Evolutionary conservation across 2,113 vertebrate species (phyloP).

Genomic region (Chascanopsetta lugubris): DNA sequence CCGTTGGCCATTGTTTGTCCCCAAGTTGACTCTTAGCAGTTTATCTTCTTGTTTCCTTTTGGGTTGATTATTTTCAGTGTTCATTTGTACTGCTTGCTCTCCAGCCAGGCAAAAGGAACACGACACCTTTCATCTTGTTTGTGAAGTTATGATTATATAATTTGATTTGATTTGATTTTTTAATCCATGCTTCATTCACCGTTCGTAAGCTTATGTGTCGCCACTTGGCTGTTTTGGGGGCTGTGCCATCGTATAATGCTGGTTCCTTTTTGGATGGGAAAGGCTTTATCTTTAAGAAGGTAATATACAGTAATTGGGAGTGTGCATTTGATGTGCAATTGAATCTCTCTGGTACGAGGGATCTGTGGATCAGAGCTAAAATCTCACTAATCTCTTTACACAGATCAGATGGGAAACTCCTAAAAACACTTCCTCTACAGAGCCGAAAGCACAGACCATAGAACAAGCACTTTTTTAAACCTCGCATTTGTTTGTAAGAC

Average conservation of each 20-base stretch:
- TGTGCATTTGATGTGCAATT: slow-evolving; percentile 29
- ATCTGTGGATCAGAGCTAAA: slow-evolving; percentile 41
- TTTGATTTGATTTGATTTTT: slow-evolving; percentile 11
- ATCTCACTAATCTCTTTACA: slow-evolving; percentile 56
- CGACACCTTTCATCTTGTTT: slow-evolving; percentile 45
- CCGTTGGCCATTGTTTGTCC: slow-evolving; percentile 60
- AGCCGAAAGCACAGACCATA: slow-evolving; percentile 33
- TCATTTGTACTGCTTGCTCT: slow-evolving; percentile 66
- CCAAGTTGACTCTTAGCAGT: slow-evolving; percentile 49
- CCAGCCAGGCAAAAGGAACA: slow-evolving; percentile 47
- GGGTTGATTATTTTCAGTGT: slow-evolving; percentile 44
- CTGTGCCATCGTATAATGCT: slow-evolving; percentile 13
- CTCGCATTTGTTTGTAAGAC: too few species aligned
- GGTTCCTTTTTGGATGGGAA: neutral
- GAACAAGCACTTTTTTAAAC: slow-evolving; percentile 25
- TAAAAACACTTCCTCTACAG: slow-evolving; percentile 32
- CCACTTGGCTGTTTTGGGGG: slow-evolving; percentile 7
- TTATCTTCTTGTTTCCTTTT: slow-evolving; percentile 11
- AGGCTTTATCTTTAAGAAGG: neutral
- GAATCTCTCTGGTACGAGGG: slow-evolving; percentile 20
- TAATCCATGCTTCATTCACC: slow-evolving; percentile 33
- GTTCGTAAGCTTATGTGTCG: slow-evolving; percentile 35
- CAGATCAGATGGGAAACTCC: slow-evolving; percentile 47
- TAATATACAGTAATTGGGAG: neutral
- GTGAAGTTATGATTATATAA: slow-evolving; percentile 16